Conservation (phyloP, 2,888 invertebrate species). For the Phalangium opilio region DNA sequence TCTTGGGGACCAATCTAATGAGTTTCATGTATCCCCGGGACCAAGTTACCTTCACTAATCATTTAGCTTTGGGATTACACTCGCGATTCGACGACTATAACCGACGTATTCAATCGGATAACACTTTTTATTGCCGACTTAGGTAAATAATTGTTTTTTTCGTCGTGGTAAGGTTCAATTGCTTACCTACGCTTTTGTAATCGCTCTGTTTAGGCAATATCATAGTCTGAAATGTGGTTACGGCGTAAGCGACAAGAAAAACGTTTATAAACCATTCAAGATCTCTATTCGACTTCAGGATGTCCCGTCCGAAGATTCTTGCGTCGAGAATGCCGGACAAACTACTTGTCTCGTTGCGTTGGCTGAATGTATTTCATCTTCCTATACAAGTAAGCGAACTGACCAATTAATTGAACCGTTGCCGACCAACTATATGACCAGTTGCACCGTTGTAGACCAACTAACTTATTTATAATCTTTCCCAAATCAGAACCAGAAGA, state of each 20-base stretch:
- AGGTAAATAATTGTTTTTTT: conserved; percentile 8
- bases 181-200: too few species aligned
- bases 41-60: conserved; percentile 23
- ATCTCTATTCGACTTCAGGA: conserved; percentile 49
- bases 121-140: conserved; percentile 13
- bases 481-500: conserved; percentile 45
- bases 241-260: conserved; percentile 40
- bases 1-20: neutral
- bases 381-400: conserved; percentile 52
- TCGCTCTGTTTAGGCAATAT: conserved; percentile 37
- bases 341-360: conserved; percentile 43
- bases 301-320: conserved; percentile 31
- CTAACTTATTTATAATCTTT: too few species aligned
- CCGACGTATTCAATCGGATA: conserved; percentile 3
- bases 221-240: conserved; percentile 46
- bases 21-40: conserved; percentile 22
- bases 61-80: conserved; percentile 17
- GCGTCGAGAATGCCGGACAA: conserved; percentile 13
- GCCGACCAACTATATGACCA: too few species aligned
- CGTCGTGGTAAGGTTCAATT: neutral
- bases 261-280: conserved; percentile 49
- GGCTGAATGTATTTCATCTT: conserved; percentile 54
- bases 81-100: conserved; percentile 13
- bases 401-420: too few species aligned
- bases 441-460: too few species aligned